Conservation (phyloP, 2,797 vertebrate species). For the Paratrypauchen microcephalus region DNA sequence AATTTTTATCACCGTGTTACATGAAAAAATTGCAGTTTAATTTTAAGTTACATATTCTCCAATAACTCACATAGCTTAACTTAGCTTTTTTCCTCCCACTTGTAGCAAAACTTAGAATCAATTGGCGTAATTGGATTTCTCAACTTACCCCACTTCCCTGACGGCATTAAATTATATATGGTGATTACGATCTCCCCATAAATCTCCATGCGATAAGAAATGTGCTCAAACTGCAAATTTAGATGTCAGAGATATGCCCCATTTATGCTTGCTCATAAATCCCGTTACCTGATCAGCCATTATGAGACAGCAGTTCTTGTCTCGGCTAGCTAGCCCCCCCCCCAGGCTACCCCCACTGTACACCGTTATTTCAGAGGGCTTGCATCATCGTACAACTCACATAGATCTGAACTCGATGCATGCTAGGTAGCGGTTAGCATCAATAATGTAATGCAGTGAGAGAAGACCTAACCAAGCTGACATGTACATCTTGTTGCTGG, state of each 20-base stretch:
- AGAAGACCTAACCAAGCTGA: constrained; percentile 2
- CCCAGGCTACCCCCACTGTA: constrained; percentile 1
- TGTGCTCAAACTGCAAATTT: constrained; percentile 4
- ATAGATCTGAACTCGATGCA: neutral
- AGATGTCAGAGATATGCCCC: constrained; percentile 1
- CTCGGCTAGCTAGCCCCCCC: neutral
- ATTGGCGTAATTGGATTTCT: constrained; percentile 4
- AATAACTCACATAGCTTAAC: neutral
- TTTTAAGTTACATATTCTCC: neutral
- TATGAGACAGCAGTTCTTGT: neutral
- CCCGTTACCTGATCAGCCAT: constrained; percentile 4
- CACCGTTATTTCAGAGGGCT: constrained; percentile 5
- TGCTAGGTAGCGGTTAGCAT: constrained; percentile 25
- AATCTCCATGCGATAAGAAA: constrained; percentile 1
- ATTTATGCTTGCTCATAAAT: neutral
- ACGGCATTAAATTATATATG: neutral
- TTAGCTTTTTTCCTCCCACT: neutral
- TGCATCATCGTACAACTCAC: constrained; percentile 1
- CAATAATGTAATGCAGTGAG: constrained; percentile 8
- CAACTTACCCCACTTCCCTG: neutral
- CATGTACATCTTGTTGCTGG: constrained; percentile 17
- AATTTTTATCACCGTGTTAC: no score
- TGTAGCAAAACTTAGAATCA: neutral
- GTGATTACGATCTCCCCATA: neutral
- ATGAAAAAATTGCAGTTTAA: no score